Base-by-base conservation (phyloP, 2,888 invertebrate genomes). In the Halictus ligatus region DNA sequence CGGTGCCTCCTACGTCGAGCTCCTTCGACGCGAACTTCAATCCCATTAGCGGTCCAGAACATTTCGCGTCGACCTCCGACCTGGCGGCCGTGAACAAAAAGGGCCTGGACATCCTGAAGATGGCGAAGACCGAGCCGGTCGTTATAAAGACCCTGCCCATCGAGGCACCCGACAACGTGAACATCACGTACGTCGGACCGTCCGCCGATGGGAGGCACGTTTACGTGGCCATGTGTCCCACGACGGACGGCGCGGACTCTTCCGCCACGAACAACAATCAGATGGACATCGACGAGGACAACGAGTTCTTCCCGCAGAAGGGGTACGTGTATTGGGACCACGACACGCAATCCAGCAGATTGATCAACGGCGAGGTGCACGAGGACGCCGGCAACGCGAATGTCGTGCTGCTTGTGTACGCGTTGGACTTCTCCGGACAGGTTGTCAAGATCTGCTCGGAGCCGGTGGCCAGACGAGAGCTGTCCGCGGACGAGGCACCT, bases 401-500 rank as follows among this genome's bases (percentile, higher is more conserved):
- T 81, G 95, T 96, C 72, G 95, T 96, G 72, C 92, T 97, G 72
- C 92, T 97, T 29, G 92, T 97, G 67, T 97, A 97, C 90, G 95
- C 95, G n/a, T 93, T 97, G 78, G 96, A 96, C 90, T 96, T 96
- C 89, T 94, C 95, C 2, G 95, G 95, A 18, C 96, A 96, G 86
- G 96, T 96, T 89, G 95, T 96, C 4, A 95, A 95, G 88, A 88
- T 97, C 48, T 95, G 95, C 2, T 97, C 97, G 84, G 96, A 96
- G 84, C 97, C 97, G 0, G 95, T 97, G 10, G 95, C 96, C 10
- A 95, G 96, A 76, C 96, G 96, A 93, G 97, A 97, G 92, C 95
- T 98, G 86, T 96, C 96, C 13, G 96, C 95, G 76, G 96, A 96
- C 69, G 97, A 98, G 92, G 96, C 97, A 89, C 98, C 98, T 0